Percentiles rank a stretch among this genome's conserved stretches.
Evolutionary conservation across 2,113 vertebrate genomes (phyloP).

Genomic region (Megaleporinus macrocephalus): DNA sequence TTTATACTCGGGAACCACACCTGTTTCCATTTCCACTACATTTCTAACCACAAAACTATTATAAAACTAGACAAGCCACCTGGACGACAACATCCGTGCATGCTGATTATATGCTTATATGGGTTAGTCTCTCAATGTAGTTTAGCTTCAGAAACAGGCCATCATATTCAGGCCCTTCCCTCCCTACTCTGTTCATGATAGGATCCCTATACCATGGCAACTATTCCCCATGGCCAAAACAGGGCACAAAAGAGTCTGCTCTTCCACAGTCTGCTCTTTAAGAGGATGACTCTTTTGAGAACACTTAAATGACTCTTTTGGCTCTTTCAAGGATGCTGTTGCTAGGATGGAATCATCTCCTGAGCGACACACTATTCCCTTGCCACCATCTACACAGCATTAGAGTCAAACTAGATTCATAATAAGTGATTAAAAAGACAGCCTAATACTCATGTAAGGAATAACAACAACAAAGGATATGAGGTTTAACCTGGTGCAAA

Average conservation of each 20-base stretch:
- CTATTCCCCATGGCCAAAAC: neutral
- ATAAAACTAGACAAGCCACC: neutral
- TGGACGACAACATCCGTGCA: neutral
- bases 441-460: neutral
- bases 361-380: neutral
- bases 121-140: neutral
- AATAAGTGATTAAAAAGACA: slow-evolving; percentile 17
- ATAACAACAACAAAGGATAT: neutral
- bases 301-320: slow-evolving; percentile 6
- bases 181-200: neutral
- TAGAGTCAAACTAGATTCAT: neutral
- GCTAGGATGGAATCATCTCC: slow-evolving; percentile 60
- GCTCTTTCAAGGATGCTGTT: slow-evolving; percentile 22
- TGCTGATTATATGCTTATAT: neutral
- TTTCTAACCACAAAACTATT: neutral
- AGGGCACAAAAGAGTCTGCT: neutral
- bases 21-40: neutral
- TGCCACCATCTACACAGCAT: neutral
- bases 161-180: neutral
- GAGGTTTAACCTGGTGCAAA: too few species aligned
- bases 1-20: neutral
- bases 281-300: neutral
- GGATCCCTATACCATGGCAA: neutral
- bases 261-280: neutral
- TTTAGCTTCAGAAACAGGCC: neutral